phyloP scores from a whole-genome alignment of 2,888 invertebrate genomes.

The Amblyjoppa fuscipennis region DNA sequence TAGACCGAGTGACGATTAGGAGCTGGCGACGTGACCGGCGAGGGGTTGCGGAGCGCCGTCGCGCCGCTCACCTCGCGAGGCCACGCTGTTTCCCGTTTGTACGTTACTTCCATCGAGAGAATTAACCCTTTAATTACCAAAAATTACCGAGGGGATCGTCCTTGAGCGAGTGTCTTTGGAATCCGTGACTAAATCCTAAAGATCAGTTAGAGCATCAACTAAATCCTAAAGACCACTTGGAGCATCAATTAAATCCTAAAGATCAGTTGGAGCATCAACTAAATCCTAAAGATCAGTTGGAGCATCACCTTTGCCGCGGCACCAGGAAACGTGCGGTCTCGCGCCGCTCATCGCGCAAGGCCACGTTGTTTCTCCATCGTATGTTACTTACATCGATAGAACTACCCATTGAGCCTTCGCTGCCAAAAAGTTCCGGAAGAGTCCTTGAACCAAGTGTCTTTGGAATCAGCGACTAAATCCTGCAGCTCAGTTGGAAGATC shows the following conservation, averaged over 20 bases:
- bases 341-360: not conserved
- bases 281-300: no score
- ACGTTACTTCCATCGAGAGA: not conserved
- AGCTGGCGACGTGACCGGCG: slow-evolving; percentile 11
- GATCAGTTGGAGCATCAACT: no score
- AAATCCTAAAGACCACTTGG: no score
- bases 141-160: not conserved
- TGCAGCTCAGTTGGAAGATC: not conserved
- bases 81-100: not conserved
- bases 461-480: not conserved
- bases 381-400: not conserved
- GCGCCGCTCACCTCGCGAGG: slow-evolving; percentile 3
- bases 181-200: not conserved
- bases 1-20: slow-evolving; percentile 15
- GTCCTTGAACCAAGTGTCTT: not conserved
- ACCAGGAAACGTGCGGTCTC: not conserved
- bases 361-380: not conserved
- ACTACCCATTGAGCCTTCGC: not conserved
- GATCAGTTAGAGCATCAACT: not conserved
- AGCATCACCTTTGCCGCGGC: no score
- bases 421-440: not conserved
- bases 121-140: not conserved
- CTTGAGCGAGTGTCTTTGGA: not conserved
- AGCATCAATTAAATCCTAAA: no score
- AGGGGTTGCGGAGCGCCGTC: slow-evolving; percentile 24